Evolutionary conservation across 2,113 vertebrate species (phyloP), one percentile per base, ranked within the genome.

Genomic region (Tapirus terrestris): DNA sequence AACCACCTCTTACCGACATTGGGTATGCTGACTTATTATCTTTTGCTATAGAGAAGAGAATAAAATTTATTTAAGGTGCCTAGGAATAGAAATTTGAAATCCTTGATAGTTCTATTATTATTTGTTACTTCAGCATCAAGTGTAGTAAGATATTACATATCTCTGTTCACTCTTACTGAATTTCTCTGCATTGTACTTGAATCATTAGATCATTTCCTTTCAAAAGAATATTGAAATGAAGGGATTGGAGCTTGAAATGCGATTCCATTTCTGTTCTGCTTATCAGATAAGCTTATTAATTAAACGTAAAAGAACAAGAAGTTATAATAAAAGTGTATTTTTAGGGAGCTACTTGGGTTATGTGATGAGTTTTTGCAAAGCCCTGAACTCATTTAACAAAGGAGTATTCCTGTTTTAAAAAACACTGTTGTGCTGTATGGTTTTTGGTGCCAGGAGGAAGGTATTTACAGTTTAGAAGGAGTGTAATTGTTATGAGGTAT

Each of bases 1-100:
- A 99, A 96, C 98, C 99, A 79, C 99, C 99, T 0, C 99, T 99
- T 96, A 99, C 99, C 18, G 99, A 99, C 91, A 98, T 99, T 0
- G 99, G 99, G 99, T 99, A 97, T 99, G 99, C 60, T 97, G 18
- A 83, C 53, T 92, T 90, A 43, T 16, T 96, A 87, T 92, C 43
- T 96, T 94, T 97, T 95, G 68, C 53, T 87, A 0, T 96, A 36
- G 73, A 89, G 76, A 90, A 89, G 79, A 61, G 31, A 94, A 65
- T 89, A 84, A 43, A 31, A 77, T 53, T 94, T 97, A 67, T 39
- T 88, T 87, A 82, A 96, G 39, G 29, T 89, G 20, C 43, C 72
- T 43, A 31, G 61, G 61, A 92, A 10, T 73, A 91, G 73, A 93
- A 95, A 91, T 83, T 83, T 60, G 36, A 96, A 96, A 77, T 84